Percentiles rank a stretch among this genome's conserved stretches.
phyloP scores from a whole-genome alignment of 1,140 invertebrate species.

The Tenebrio molitor region DNA sequence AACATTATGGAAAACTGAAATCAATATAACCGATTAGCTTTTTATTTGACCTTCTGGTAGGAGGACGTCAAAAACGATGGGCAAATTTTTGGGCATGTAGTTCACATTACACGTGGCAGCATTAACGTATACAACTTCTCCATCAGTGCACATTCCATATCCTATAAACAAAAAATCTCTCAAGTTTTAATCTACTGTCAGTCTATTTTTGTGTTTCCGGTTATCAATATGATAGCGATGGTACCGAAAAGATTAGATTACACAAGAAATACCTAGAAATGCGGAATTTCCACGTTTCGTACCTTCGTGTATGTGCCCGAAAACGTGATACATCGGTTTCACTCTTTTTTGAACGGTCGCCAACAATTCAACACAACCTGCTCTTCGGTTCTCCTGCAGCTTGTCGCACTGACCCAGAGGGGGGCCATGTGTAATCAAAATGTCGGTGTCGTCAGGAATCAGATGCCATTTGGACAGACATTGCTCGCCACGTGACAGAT shows the following conservation, averaged over 20 bases:
- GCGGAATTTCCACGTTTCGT: no score
- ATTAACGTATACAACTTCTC: slow-evolving; percentile 86
- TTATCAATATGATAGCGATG: no score
- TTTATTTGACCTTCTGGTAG: no score
- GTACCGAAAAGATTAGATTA: no score
- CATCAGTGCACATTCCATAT: slow-evolving; percentile 85
- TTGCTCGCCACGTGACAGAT: slow-evolving; percentile 76
- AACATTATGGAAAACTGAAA: no score
- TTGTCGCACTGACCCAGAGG: slow-evolving; percentile 85
- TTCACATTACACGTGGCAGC: slow-evolving; percentile 87
- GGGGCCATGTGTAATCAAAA: slow-evolving; percentile 85
- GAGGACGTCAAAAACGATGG: slow-evolving; percentile 86
- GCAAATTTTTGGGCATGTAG: slow-evolving; percentile 82
- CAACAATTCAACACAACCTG: slow-evolving; percentile 87
- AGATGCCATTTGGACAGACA: slow-evolving; percentile 85
- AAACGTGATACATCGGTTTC: slow-evolving; percentile 88
- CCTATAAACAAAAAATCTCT: no score
- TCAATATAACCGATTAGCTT: no score
- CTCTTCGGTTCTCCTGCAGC: slow-evolving; percentile 79
- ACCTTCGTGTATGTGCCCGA: slow-evolving; percentile 93
- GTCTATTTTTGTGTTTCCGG: no score
- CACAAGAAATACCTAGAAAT: no score
- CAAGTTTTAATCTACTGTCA: no score
- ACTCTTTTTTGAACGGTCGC: slow-evolving; percentile 82
- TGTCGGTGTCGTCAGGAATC: slow-evolving; percentile 83